Conservation (phyloP, 2,113 vertebrate genomes). For the Gallinago media region DNA sequence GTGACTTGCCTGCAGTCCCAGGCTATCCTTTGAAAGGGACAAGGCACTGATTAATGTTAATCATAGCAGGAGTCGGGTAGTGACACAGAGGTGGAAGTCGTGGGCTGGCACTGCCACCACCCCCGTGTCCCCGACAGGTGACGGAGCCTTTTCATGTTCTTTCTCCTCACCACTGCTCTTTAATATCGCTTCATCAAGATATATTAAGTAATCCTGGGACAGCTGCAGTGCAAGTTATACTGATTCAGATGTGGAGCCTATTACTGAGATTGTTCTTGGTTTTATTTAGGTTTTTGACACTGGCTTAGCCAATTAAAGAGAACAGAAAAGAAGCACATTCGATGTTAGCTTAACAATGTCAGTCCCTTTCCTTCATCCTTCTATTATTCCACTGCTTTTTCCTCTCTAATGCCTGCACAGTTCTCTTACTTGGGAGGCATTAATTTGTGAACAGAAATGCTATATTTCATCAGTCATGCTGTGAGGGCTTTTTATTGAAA, state of each 20-base stretch:
- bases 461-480: not conserved
- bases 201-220: not conserved
- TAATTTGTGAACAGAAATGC: not conserved
- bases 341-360: not conserved
- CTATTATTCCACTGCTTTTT: not conserved
- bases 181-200: not conserved
- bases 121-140: fast-evolving
- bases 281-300: not conserved
- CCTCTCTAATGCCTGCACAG: not conserved
- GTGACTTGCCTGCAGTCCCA: not conserved
- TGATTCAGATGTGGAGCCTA: not conserved
- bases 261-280: not conserved
- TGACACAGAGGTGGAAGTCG: not conserved
- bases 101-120: not conserved
- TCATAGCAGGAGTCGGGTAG: not conserved
- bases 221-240: not conserved
- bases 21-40: not conserved
- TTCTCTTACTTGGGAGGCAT: not conserved
- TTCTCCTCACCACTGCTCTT: not conserved
- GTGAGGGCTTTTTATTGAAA: not conserved
- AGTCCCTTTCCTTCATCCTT: not conserved
- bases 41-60: not conserved
- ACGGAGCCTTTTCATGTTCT: not conserved
- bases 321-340: not conserved
- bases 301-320: not conserved